A percentile compares a stretch with the other conserved stretches of the same genome.
phyloP scores from a whole-genome alignment of 2,113 vertebrate species.

The Dendrocopos noguchii region DNA sequence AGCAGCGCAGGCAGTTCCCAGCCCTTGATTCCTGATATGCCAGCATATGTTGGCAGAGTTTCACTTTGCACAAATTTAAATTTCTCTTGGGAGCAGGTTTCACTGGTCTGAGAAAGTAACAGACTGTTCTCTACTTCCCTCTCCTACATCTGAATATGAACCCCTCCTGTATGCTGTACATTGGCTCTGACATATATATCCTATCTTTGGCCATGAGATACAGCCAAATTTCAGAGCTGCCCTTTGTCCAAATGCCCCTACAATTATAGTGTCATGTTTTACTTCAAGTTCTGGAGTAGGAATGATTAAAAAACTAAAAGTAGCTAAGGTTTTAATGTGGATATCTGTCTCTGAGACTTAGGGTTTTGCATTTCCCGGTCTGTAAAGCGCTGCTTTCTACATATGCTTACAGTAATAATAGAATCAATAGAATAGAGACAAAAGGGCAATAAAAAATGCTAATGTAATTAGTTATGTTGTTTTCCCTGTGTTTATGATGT shows the following conservation, averaged over 20 bases:
- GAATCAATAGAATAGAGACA: too few relatives aligned
- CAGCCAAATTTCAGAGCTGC: neutral
- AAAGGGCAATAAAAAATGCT: too few relatives aligned
- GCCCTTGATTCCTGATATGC: constrained; percentile 20
- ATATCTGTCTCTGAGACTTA: neutral
- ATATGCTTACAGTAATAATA: neutral
- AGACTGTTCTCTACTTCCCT: constrained; percentile 19
- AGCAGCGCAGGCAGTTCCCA: constrained; percentile 1
- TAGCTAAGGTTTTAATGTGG: neutral
- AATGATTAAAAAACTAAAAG: neutral
- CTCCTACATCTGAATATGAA: neutral
- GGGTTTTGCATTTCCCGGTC: neutral
- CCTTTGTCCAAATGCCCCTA: neutral
- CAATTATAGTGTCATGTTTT: neutral
- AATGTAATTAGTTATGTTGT: too few relatives aligned
- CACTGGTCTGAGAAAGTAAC: constrained; percentile 46
- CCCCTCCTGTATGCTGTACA: neutral
- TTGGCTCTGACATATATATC: neutral
- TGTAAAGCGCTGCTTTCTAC: neutral
- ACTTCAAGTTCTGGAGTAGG: neutral
- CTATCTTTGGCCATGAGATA: neutral
- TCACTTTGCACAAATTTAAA: constrained; percentile 32
- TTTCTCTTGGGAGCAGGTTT: constrained; percentile 45
- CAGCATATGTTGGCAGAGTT: constrained; percentile 23
- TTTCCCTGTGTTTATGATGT: too few relatives aligned